Evolutionary conservation across 2,888 invertebrate genomes (phyloP).

Genomic region (Ophion slaviceki): DNA sequence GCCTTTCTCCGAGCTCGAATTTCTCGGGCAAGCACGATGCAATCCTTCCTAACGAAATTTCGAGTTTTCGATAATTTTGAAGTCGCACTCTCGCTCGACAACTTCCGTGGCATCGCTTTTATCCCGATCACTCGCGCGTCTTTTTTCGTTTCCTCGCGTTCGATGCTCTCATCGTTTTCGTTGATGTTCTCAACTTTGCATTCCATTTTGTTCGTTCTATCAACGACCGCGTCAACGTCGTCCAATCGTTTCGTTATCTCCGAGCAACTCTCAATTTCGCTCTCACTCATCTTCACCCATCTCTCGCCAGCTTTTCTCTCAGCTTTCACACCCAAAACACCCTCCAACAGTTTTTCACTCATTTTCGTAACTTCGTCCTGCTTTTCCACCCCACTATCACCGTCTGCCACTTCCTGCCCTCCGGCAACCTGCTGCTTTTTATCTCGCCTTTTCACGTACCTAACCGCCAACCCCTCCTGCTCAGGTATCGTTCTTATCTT

Average conservation of each 20-base stretch:
- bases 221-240: slow-evolving; percentile 14
- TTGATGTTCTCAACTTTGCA: background rate
- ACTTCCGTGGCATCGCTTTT: background rate
- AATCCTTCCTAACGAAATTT: slow-evolving; percentile 62
- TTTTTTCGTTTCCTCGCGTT: background rate
- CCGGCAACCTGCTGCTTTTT: slow-evolving; percentile 2
- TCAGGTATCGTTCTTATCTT: slow-evolving; percentile 25
- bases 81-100: slow-evolving; percentile 6
- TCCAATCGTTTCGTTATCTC: slow-evolving; percentile 29
- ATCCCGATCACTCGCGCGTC: background rate
- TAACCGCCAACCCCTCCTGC: slow-evolving; percentile 35
- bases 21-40: slow-evolving; percentile 53
- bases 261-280: slow-evolving; percentile 24
- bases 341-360: slow-evolving; percentile 48
- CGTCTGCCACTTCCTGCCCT: background rate
- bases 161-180: background rate
- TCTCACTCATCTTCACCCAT: slow-evolving; percentile 49
- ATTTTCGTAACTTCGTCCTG: slow-evolving; percentile 18
- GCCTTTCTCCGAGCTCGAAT: slow-evolving; percentile 56
- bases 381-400: background rate
- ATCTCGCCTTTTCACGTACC: slow-evolving; percentile 56
- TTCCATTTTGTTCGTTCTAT: background rate
- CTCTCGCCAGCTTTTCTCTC: slow-evolving; percentile 47
- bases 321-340: slow-evolving; percentile 47
- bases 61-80: slow-evolving; percentile 54